A percentile compares a stretch with the other conserved stretches of the same genome.
Evolutionary conservation across 1,140 invertebrate genomes (phyloP).

Genomic region (Hyles vespertilio): DNA sequence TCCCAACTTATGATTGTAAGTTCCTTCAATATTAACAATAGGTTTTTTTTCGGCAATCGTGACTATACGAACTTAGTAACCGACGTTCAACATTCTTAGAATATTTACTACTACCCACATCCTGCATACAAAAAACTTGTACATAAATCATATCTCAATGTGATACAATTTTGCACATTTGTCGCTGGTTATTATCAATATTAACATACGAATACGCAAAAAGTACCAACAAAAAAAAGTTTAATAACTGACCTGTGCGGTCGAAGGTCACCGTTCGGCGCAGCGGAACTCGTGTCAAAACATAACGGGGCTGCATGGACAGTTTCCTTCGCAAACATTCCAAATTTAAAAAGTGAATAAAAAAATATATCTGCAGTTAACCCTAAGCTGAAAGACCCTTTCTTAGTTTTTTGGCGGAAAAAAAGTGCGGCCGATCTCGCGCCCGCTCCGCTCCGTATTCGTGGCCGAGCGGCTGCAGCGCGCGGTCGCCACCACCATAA

Average conservation of each 20-base stretch:
- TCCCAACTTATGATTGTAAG: too few relatives aligned
- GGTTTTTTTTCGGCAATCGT: too few relatives aligned
- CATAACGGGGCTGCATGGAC: too few relatives aligned
- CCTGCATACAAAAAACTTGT: too few relatives aligned
- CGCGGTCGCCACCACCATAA: conserved; percentile 44
- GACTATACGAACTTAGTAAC: too few relatives aligned
- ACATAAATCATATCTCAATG: too few relatives aligned
- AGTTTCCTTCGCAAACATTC: not conserved
- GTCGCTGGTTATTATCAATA: too few relatives aligned
- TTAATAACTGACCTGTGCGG: conserved; percentile 5
- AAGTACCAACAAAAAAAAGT: not conserved
- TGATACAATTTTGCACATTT: too few relatives aligned
- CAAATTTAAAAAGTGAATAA: conserved; percentile 3
- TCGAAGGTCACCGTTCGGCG: conserved; percentile 5
- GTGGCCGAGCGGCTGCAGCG: conserved; percentile 55
- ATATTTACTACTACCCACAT: too few relatives aligned
- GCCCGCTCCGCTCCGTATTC: conserved; percentile 46
- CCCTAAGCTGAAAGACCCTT: conserved; percentile 59
- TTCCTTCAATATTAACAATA: too few relatives aligned
- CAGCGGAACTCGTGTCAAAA: too few relatives aligned
- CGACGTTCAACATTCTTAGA: too few relatives aligned
- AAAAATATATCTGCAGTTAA: conserved; percentile 37
- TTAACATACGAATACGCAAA: not conserved
- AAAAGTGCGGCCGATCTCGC: conserved; percentile 41
- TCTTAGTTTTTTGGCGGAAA: conserved; percentile 68